Conservation (phyloP, 2,797 vertebrate genomes). For the Chiroxiphia lanceolata region DNA sequence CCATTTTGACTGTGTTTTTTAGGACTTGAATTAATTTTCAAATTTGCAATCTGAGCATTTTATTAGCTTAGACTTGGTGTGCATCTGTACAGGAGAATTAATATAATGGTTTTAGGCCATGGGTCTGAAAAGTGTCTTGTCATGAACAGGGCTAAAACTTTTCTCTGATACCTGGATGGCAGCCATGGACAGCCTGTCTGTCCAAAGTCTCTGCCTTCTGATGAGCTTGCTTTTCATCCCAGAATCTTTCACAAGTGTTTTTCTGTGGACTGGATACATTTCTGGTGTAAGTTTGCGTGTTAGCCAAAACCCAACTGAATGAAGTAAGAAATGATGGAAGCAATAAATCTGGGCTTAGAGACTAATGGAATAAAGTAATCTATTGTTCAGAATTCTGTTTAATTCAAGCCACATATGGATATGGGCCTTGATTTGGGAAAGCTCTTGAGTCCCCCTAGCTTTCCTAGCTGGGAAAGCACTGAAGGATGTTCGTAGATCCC, state of each 20-base stretch:
- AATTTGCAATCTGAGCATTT: not conserved
- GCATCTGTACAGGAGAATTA: not conserved
- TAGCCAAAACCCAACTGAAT: not conserved
- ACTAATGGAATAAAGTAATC: not conserved
- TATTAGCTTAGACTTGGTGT: not conserved
- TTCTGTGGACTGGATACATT: not conserved
- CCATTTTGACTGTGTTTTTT: not conserved
- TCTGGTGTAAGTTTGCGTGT: not conserved
- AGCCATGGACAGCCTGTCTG: not conserved
- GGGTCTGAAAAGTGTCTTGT: not conserved
- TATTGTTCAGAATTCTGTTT: not conserved
- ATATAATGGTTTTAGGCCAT: not conserved
- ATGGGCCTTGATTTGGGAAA: not conserved
- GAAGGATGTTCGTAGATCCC: not conserved
- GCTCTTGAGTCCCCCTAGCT: conserved; percentile 7
- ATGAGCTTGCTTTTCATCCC: not conserved
- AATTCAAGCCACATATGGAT: not conserved
- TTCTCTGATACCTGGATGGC: not conserved
- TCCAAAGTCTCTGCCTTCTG: not conserved
- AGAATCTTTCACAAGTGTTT: not conserved
- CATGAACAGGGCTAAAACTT: not conserved
- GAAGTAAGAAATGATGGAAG: not conserved
- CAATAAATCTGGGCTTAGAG: not conserved
- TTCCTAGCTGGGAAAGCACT: not conserved
- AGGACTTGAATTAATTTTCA: not conserved